Evolutionary conservation across 1,140 invertebrate species (phyloP), one percentile per base, ranked within the genome.

Genomic region (Bombus confusus): DNA sequence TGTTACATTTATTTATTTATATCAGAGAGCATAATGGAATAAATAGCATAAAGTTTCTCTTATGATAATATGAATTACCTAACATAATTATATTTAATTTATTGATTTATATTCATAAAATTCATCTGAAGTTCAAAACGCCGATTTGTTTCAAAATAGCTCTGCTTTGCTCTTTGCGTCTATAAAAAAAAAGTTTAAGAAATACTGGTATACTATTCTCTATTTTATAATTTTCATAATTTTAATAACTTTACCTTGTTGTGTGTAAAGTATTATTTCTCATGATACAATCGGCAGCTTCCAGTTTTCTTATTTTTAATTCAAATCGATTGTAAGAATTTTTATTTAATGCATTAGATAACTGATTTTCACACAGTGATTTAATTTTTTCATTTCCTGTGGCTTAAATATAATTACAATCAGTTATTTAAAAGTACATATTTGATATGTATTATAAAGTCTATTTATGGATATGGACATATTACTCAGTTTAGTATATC

Each of bases 81-180:
- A 34, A 47, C 25, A 31, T 52, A 64, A 83, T 31, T 74, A 74
- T 64, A 80, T 83, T 25, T 31, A 47, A 77, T 18, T 74, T 80
- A 77, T 0, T 18, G 15, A 8, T 85, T 88, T 43, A 93, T n/a
- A 34, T 93, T 94, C 34, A 95, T 94, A 69, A 93, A 88, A 69
- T 95, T 93, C 97, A 97, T 97, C 89, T 96, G 96, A 47, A 97
- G 88, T 80, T 97, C 96, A 86, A 97, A 97, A n/a, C 97, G 94
- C 47, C 96, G 94, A 94, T 97, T 97, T 1, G 96, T 96, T 96
- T 96, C 1, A 97, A 95, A 5, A 95, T 85, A 8, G 93, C 94
- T 78, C 96, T 93, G 57, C 91, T 95, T 59, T 95, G 93, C 10
- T 94, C 91, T 76, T 93, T 95, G 2, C 94, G 93, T 0, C 93